A percentile compares a stretch with the other conserved stretches of the same genome.
Conservation (phyloP, 2,888 invertebrate species). For the Lasioglossum calceatum region DNA sequence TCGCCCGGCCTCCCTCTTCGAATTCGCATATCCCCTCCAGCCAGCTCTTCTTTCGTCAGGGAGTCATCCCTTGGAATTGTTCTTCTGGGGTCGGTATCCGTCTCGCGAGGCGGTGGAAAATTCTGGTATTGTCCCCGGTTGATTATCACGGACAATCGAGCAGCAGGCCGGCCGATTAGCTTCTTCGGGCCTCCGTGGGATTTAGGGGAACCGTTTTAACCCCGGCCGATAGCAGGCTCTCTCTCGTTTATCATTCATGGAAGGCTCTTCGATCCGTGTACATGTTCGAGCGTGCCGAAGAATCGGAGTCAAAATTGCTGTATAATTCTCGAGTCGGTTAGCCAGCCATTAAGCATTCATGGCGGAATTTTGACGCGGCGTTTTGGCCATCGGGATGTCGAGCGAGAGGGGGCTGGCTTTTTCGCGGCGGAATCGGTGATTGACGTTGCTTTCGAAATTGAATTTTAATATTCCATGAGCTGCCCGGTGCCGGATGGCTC, state of each 20-base stretch:
- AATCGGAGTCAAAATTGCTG: slow-evolving; percentile 43
- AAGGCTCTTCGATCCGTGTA: slow-evolving; percentile 41
- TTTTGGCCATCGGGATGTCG: background rate
- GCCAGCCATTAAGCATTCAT: slow-evolving; percentile 37
- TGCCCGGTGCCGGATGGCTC: background rate
- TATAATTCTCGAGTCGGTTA: slow-evolving; percentile 43
- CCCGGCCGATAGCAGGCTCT: slow-evolving; percentile 15
- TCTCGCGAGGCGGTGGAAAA: slow-evolving; percentile 31
- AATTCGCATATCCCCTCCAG: background rate
- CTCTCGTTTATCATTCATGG: slow-evolving; percentile 60
- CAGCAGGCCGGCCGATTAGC: slow-evolving; percentile 40
- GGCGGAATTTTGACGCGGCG: slow-evolving; percentile 16
- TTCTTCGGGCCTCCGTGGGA: slow-evolving; percentile 34
- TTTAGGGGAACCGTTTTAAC: slow-evolving; percentile 32
- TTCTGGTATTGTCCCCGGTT: slow-evolving; percentile 18
- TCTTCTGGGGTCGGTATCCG: slow-evolving; percentile 3
- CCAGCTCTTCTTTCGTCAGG: background rate
- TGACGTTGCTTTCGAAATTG: slow-evolving; percentile 32
- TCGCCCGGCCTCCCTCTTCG: background rate
- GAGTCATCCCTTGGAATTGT: slow-evolving; percentile 24
- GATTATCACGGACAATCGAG: slow-evolving; percentile 54
- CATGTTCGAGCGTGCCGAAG: slow-evolving; percentile 51
- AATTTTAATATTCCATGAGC: slow-evolving; percentile 47
- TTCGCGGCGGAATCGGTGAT: background rate
- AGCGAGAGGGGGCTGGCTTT: background rate